These are phyloP conservation scores for Xyliphius kryptos DNA, from an alignment of 2,113 vertebrate species.

Conservation along the genomic window DNA sequence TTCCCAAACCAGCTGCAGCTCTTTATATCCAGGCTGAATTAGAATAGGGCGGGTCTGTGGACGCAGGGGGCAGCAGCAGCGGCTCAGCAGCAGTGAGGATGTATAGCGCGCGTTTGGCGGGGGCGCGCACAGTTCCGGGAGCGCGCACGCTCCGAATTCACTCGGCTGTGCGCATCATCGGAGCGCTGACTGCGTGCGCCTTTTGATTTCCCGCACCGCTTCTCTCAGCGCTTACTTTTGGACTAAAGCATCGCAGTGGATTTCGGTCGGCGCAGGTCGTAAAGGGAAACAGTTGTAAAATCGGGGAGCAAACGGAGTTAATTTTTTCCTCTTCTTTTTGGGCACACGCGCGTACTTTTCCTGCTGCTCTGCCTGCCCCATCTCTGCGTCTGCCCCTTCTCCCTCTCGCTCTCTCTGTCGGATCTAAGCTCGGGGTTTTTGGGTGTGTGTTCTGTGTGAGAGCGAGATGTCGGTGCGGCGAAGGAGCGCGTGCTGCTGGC, in stretches of 20 bases:
- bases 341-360: conserved; percentile 2
- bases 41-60: background rate
- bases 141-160: conserved; percentile 8
- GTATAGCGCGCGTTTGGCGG: conserved; percentile 18
- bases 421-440: conserved; percentile 26
- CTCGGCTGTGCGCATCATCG: conserved; percentile 18
- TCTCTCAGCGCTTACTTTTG: background rate
- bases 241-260: background rate
- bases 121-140: conserved; percentile 55
- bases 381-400: background rate
- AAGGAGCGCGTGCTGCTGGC: conserved; percentile 80
- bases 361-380: too few relatives aligned
- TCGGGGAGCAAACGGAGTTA: background rate
- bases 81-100: background rate
- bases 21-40: background rate
- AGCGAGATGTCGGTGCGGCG: conserved; percentile 77
- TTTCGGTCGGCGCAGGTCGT: too few relatives aligned
- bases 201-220: background rate
- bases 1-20: too few relatives aligned
- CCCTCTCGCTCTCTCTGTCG: conserved; percentile 1
- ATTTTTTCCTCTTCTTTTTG: background rate
- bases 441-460: conserved; percentile 7
- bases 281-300: too few relatives aligned
- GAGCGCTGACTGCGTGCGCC: background rate
- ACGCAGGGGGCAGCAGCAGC: conserved; percentile 5